Percentiles rank a stretch among this genome's conserved stretches.
phyloP scores from a whole-genome alignment of 1,140 invertebrate species.

The Drosophila simulans region DNA sequence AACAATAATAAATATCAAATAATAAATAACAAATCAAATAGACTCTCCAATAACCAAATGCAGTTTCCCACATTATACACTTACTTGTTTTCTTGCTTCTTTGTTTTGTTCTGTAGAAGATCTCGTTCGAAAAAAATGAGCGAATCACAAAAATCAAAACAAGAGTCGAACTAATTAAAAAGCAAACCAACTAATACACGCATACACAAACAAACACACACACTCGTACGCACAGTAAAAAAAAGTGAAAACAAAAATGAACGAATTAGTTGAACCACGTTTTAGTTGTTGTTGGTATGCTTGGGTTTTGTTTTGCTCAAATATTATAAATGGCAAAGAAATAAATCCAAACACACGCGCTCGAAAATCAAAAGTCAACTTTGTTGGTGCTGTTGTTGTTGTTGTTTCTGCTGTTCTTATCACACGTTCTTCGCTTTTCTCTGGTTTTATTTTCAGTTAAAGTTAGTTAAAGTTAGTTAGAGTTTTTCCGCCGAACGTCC shows the following conservation, averaged over 20 bases:
- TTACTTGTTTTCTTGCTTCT: constrained; percentile 37
- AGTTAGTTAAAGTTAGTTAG: not conserved
- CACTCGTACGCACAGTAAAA: constrained; percentile 53
- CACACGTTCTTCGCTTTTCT: constrained; percentile 49
- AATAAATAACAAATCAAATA: constrained; percentile 28
- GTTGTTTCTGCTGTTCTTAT: constrained; percentile 52
- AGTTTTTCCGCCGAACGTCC: constrained; percentile 27
- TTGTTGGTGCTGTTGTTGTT: constrained; percentile 7
- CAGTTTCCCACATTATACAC: constrained; percentile 20
- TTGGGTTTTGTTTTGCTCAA: constrained; percentile 21
- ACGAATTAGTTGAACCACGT: constrained; percentile 27
- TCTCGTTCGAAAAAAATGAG: constrained; percentile 10
- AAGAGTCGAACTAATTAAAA: constrained; percentile 70
- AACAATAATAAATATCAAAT: constrained; percentile 14
- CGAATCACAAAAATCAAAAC: constrained; percentile 44
- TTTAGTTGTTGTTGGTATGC: constrained; percentile 22
- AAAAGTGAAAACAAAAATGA: constrained; percentile 62
- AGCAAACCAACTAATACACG: constrained; percentile 53
- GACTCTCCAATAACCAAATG: not conserved
- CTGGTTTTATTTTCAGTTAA: constrained; percentile 1
- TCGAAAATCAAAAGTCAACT: constrained; percentile 63
- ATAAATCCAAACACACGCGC: constrained; percentile 21
- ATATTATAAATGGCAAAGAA: constrained; percentile 24
- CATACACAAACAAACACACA: constrained; percentile 31
- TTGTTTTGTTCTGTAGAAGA: constrained; percentile 35